Base-by-base conservation (phyloP, 1,140 invertebrate genomes). In the Thaumetopoea pityocampa region DNA sequence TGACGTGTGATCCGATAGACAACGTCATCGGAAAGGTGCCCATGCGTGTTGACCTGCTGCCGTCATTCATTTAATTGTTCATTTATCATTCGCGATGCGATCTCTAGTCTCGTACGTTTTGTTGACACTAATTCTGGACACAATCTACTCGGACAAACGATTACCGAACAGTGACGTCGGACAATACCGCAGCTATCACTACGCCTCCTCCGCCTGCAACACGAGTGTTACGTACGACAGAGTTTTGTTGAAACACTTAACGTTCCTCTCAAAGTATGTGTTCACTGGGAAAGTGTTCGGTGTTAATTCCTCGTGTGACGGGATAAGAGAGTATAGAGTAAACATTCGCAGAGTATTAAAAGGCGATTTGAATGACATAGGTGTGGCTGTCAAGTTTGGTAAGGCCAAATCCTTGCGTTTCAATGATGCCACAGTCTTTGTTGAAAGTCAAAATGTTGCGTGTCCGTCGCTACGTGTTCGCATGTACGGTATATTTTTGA, bases 281-380 rank as follows among this genome's bases (percentile, higher is more conserved):
- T 78, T 81, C 23, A 78, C 62, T 5, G 77, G 73, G 1, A 76
- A 67, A 66, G 67, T 81, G 32, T 62, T 57, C 19, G 37, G 57
- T 49, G 63, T 67, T 2, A 57, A 50, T 23, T 48, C 35, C 5
- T 38, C 35, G 6, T 41, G 22, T 27, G 63, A 62, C 48, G 41
- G 34, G 19, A 63, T 45, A 4, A 32, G 51, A 22, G 38, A 62
- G 9, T 81, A 74, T 35, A 70, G 64, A 62, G 73, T 78, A 36
- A 72, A 62, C 52, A 70, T 78, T 22, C 64, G 69, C 16, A 59
- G 73, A 20, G 71, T 78, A 23, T 51, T 81, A n/a, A 81, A 81
- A 27, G 73, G 73, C 36, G 71, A 81, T 66, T 51, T 81, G 30
- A 65, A 70, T 42, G 65, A 74, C 24, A 53, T 77, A 18, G 64